phyloP scores from a whole-genome alignment of 2,113 vertebrate genomes.

The Albula glossodonta region DNA sequence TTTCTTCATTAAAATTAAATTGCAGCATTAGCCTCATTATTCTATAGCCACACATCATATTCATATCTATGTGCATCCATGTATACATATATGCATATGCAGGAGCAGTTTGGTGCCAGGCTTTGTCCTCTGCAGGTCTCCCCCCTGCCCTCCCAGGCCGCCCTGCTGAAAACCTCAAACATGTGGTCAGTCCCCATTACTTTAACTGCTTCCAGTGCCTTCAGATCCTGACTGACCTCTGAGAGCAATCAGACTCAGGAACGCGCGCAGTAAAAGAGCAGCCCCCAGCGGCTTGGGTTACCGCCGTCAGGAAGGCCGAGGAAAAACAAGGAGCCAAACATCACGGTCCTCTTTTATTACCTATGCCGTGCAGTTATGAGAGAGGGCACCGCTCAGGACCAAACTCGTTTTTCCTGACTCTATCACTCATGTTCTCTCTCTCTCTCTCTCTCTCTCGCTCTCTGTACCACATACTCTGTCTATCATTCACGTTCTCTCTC shows the following conservation, averaged over 20 bases:
- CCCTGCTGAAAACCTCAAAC: constrained; percentile 72
- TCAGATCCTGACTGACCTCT: constrained; percentile 79
- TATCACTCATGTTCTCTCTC: neutral
- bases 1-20: too few relatives aligned
- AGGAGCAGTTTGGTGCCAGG: too few relatives aligned
- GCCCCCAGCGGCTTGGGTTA: constrained; percentile 74
- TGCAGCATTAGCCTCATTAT: too few relatives aligned
- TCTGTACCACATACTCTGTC: neutral
- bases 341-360: neutral
- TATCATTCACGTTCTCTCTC: neutral
- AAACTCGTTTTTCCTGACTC: too few relatives aligned
- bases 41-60: too few relatives aligned
- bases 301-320: constrained; percentile 66
- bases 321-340: constrained; percentile 24
- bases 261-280: constrained; percentile 75
- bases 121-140: constrained; percentile 33
- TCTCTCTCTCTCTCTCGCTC: neutral
- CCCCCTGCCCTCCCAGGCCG: constrained; percentile 60
- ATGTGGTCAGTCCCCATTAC: constrained; percentile 76
- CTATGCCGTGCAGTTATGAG: neutral
- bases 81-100: too few relatives aligned
- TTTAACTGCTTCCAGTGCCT: constrained; percentile 90
- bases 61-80: too few relatives aligned
- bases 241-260: constrained; percentile 78
- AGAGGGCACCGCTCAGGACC: too few relatives aligned